Evolutionary conservation across 1,140 invertebrate genomes (phyloP).

Genomic region (Oncopodura yosiiana): DNA sequence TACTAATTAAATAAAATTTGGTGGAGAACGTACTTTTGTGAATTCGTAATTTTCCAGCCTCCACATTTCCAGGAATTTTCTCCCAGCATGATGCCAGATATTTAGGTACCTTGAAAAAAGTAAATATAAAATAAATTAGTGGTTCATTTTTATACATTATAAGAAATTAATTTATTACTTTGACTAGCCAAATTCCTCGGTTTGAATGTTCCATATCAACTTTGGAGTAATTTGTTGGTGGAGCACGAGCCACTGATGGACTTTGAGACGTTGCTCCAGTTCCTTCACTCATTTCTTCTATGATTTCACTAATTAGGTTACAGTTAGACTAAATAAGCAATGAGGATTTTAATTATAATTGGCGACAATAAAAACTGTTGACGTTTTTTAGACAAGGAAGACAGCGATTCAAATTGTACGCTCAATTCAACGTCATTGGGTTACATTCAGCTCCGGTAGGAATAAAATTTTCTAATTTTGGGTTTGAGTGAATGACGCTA

Average conservation of each 20-base stretch:
- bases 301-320: too few species aligned
- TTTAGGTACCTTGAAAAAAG: constrained; percentile 58
- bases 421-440: too few species aligned
- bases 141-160: background rate
- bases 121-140: background rate
- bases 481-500: too few species aligned
- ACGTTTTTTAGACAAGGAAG: too few species aligned
- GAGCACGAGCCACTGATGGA: constrained; percentile 21
- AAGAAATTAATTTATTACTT: constrained; percentile 49
- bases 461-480: too few species aligned
- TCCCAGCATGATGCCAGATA: constrained; percentile 87
- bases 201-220: constrained; percentile 78
- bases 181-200: constrained; percentile 88
- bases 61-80: constrained; percentile 61
- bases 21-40: constrained; percentile 41
- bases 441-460: too few species aligned
- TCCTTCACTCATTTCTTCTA: too few species aligned
- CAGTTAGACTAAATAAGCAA: too few species aligned
- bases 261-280: too few species aligned
- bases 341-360: too few species aligned
- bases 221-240: constrained; percentile 38
- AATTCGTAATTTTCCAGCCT: constrained; percentile 70
- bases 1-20: background rate
- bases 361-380: too few species aligned
- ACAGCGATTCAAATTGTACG: too few species aligned